Percentiles rank a stretch among this genome's conserved stretches.
phyloP scores from a whole-genome alignment of 2,888 invertebrate genomes.

The Lepetodrilus schrolli region DNA sequence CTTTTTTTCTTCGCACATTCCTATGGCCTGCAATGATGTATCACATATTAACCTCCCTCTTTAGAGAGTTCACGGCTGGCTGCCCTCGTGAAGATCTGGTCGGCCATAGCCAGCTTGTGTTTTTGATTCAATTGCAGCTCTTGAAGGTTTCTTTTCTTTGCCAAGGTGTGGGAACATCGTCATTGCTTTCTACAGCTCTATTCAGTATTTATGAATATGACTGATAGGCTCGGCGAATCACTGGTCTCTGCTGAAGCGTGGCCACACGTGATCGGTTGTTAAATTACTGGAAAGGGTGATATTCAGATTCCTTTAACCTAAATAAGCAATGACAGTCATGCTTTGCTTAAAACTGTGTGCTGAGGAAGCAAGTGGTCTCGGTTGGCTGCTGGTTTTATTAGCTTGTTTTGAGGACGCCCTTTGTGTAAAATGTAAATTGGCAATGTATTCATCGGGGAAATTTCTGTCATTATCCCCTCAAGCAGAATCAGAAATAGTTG shows the following conservation, averaged over 20 bases:
- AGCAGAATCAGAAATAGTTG: too few relatives aligned
- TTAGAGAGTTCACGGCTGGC: background rate
- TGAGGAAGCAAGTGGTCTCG: background rate
- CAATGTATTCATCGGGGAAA: background rate
- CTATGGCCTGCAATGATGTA: background rate
- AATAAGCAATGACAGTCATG: conserved; percentile 20
- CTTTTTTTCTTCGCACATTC: conserved; percentile 6
- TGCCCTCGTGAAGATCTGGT: background rate
- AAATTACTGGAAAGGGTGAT: conserved; percentile 24
- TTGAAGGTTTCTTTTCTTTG: background rate
- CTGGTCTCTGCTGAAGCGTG: background rate
- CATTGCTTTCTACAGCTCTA: background rate
- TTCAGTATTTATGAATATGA: conserved; percentile 26
- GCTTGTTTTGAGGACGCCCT: background rate
- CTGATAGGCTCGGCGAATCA: conserved; percentile 20
- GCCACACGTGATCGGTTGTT: conserved; percentile 9
- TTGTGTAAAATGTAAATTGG: background rate
- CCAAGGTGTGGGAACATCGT: conserved; percentile 14
- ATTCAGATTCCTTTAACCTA: conserved; percentile 22
- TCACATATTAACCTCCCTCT: background rate
- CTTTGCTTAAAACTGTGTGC: conserved; percentile 18
- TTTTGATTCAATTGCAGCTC: conserved; percentile 25
- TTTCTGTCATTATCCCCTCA: too few relatives aligned
- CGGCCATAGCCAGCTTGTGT: conserved; percentile 20
- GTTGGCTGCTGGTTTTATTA: background rate